Evolutionary conservation across 2,888 invertebrate species (phyloP), one percentile per base, ranked within the genome.

Genomic region (Synergus laeviventris): DNA sequence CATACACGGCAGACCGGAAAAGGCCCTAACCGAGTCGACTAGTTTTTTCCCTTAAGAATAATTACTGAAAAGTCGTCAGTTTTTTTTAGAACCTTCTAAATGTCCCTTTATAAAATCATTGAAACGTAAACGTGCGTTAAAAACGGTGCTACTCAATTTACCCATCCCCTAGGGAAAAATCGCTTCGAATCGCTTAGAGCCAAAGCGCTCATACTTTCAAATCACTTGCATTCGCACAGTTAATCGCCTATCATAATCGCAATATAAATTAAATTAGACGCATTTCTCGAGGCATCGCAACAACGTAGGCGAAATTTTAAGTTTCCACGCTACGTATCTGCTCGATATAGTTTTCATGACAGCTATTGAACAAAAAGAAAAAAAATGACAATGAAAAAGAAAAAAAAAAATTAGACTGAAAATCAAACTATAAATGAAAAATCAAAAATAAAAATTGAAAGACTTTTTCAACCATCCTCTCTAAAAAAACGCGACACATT

Each of bases 231-330:
- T 76, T 39, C 62, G 38, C 61, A 60, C 73, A 62, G 73, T 73
- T 62, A 74, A 75, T 66, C 75, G 31, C 70, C 70, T 70, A 36
- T 64, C 56, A 56, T 49, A 59, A 74, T 62, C 74, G 74, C 73
- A 74, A 54, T 45, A 66, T 45, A 64, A 77, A 85, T 85, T 87
- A 85, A 86, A 85, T 85, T 82, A 86, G 84, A 87, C 83, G 84
- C 78, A 82, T 86, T 82, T 81, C 76, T 86, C 82, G 83, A 86
- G 86, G 87, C 85, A 86, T 83, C 79, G 83, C 81, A 85, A 84
- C 82, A 82, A 81, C 84, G 82, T n/a, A 66, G 66, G 45, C 21
- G 24, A 64, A 64, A 64, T 12, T 66, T 66, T 45, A 21, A 8
- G 5, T 42, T 24, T 9, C 14, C 21, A 42, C 21, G 42, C 24